phyloP scores from a whole-genome alignment of 2,797 vertebrate genomes.

The Tapera naevia region DNA sequence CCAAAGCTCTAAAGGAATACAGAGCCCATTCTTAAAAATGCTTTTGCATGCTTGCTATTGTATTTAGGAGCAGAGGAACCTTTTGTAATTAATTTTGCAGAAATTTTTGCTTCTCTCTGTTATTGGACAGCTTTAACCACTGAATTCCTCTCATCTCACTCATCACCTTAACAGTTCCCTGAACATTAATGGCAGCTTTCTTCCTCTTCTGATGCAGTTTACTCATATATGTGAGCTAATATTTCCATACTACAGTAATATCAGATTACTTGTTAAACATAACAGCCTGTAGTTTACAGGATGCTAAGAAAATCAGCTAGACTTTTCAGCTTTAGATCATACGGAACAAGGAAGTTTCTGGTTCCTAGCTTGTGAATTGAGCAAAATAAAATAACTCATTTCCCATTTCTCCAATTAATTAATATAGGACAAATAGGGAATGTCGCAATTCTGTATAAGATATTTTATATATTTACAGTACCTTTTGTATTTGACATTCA shows the following conservation, averaged over 20 bases:
- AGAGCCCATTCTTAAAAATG: neutral
- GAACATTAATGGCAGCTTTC: neutral
- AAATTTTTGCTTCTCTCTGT: neutral
- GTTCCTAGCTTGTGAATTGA: neutral
- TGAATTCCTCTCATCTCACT: neutral
- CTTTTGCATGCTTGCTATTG: neutral
- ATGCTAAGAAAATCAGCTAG: neutral
- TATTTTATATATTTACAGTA: slow-evolving; percentile 30
- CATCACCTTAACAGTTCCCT: neutral
- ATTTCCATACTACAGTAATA: neutral
- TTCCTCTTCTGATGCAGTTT: neutral
- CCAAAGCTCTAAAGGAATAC: neutral
- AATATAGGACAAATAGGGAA: neutral
- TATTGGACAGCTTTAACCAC: neutral
- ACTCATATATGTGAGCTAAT: neutral
- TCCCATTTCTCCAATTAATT: neutral
- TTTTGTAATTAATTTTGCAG: neutral
- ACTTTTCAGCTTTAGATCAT: neutral
- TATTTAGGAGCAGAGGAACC: neutral
- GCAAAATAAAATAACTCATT: neutral
- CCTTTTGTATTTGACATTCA: slow-evolving; percentile 94
- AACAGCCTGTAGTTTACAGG: neutral
- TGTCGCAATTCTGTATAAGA: neutral
- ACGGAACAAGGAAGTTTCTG: neutral
- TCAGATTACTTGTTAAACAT: neutral